phyloP scores from a whole-genome alignment of 2,888 invertebrate species.

The Petrolisthes manimaculis region DNA sequence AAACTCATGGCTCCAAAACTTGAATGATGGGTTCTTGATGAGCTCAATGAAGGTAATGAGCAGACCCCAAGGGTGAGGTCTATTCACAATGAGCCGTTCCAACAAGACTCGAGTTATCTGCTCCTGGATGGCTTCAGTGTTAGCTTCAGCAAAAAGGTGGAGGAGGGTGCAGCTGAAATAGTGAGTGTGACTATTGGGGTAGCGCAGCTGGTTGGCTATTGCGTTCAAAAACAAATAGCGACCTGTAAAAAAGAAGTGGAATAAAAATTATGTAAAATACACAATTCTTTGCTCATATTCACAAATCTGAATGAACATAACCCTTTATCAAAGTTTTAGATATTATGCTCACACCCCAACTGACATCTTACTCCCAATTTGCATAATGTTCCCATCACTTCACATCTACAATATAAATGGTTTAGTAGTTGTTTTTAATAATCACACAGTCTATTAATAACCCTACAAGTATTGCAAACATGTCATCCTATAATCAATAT shows the following conservation, averaged over 20 bases:
- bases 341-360: too few species aligned
- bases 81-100: constrained; percentile 95
- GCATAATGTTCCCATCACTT: too few species aligned
- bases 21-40: constrained; percentile 97
- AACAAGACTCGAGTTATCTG: constrained; percentile 86
- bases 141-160: constrained; percentile 97
- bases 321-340: too few species aligned
- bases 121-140: constrained; percentile 97
- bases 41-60: constrained; percentile 98
- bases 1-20: constrained; percentile 99
- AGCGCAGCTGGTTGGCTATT: constrained; percentile 97
- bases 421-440: too few species aligned
- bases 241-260: constrained; percentile 67
- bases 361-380: too few species aligned
- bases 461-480: too few species aligned
- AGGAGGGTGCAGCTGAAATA: constrained; percentile 98
- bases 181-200: constrained; percentile 99
- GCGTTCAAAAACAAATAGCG: constrained; percentile 97
- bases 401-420: too few species aligned
- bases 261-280: too few species aligned
- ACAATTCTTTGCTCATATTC: too few species aligned
- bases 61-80: constrained; percentile 99
- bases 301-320: too few species aligned
- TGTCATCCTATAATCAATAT: too few species aligned
- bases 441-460: too few species aligned